Conservation (phyloP, 2,113 vertebrate species). For the Eolophus roseicapilla region DNA sequence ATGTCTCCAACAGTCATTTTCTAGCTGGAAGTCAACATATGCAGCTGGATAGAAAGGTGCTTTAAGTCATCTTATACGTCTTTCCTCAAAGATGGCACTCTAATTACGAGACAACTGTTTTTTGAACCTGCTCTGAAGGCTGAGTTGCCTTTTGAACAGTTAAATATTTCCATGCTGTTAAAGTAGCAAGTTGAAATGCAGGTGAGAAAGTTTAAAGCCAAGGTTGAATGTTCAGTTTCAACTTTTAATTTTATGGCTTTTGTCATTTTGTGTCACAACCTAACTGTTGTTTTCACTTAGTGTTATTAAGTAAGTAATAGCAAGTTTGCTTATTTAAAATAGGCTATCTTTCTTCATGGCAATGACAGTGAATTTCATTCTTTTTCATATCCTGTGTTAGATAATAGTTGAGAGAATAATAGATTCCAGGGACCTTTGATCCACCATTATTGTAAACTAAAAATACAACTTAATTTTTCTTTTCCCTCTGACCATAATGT, state of each 20-base stretch:
- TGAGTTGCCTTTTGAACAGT: neutral
- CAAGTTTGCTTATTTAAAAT: conserved; percentile 55
- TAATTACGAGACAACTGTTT: conserved; percentile 20
- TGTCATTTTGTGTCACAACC: conserved; percentile 44
- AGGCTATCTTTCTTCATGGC: conserved; percentile 37
- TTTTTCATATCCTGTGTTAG: conserved; percentile 65
- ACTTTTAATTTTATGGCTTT: conserved; percentile 52
- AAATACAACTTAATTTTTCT: conserved; percentile 69
- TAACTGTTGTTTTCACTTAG: conserved; percentile 49
- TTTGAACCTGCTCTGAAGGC: neutral
- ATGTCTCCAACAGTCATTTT: neutral
- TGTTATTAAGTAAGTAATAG: conserved; percentile 66
- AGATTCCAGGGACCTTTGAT: conserved; percentile 74
- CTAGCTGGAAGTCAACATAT: neutral
- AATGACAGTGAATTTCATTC: conserved; percentile 38
- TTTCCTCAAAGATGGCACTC: neutral
- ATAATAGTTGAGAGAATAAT: conserved; percentile 72
- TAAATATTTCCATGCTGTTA: neutral
- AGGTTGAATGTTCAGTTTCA: conserved; percentile 38
- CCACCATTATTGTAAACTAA: conserved; percentile 73
- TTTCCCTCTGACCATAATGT: conserved; percentile 66
- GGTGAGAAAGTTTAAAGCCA: conserved; percentile 47
- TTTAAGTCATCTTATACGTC: neutral
- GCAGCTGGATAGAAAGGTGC: neutral
- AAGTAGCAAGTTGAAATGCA: conserved; percentile 44